Base-by-base conservation (phyloP, 1,140 invertebrate genomes). In the Trichoplusia ni region DNA sequence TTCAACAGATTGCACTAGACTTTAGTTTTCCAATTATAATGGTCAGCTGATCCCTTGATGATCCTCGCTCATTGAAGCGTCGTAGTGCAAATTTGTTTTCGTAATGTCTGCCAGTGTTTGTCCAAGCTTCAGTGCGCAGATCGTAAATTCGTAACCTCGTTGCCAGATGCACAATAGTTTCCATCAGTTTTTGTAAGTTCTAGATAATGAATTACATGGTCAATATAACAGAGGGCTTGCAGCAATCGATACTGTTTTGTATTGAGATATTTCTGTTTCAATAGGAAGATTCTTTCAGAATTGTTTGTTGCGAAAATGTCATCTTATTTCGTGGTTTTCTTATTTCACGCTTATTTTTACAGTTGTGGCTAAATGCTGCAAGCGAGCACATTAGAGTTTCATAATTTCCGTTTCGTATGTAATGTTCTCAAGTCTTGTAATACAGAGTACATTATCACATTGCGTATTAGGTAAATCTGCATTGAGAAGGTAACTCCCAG, bases 11-110 rank as follows among this genome's bases (percentile, higher is more conserved):
- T 4, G 4, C 16, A 16, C 2, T 9, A 40, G 4, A 6, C 2
- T 38, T 8, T 3, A 38, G 35, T 6, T 1, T 11, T 13, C 2
- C 42, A 14, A 27, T 21, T 19, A n/a, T 9, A 21, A 9, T 23
- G 40, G 18, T 27, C 42, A 25, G 19, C 9, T 16, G 13, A 27
- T 46, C 2, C 9, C 16, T 8, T 33, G 25, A 27, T 27, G 25
- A 27, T 27, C 25, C 25, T 27, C 3, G 25, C 25, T 51, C 47
- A 51, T 21, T 51, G 47, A 35, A 51, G 29, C 47, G 47, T 51
- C 47, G 9, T 27, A n/a, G 21, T 51, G 31, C 31, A n/a, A 51
- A 49, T 49, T 31, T 23, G 7, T 29, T 49, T 31, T 49, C 46
- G 25, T 14, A 49, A 49, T 14, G 14, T 14, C 4, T 2, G 4